These are phyloP conservation scores for Drepanosiphum platanoidis DNA, from an alignment of 2,888 invertebrate species.

Conservation along the genomic window DNA sequence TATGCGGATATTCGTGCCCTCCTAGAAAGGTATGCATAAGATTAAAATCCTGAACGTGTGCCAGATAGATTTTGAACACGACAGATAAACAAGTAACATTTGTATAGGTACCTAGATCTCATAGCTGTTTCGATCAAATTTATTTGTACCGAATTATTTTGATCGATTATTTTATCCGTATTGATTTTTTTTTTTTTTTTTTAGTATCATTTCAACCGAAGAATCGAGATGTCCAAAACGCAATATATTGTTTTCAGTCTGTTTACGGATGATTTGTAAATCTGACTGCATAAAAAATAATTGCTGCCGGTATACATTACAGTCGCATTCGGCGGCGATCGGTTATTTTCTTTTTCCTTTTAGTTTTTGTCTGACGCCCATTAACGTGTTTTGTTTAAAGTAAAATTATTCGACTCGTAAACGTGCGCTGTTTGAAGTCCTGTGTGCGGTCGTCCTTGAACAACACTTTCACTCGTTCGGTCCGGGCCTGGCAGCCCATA, in stretches of 20 bases:
- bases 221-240: background rate
- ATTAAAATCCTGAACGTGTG: background rate
- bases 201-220: background rate
- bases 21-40: background rate
- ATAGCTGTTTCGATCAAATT: background rate
- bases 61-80: background rate
- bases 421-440: constrained; percentile 50
- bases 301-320: background rate
- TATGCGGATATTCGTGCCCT: background rate
- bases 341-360: constrained; percentile 39
- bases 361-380: constrained; percentile 12
- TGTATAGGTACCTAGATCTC: background rate
- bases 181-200: too few species aligned
- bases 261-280: too few species aligned
- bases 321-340: too few species aligned
- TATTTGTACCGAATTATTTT: background rate
- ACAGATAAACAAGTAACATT: background rate
- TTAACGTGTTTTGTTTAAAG: constrained; percentile 52
- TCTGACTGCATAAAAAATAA: background rate
- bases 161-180: background rate
- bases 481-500: constrained; percentile 61
- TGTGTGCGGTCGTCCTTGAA: constrained; percentile 61
- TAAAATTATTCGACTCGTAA: constrained; percentile 52
- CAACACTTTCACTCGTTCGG: constrained; percentile 59
- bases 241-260: background rate